Evolutionary conservation across 2,113 vertebrate species (phyloP).

Genomic region (Syngnathus scovelli): DNA sequence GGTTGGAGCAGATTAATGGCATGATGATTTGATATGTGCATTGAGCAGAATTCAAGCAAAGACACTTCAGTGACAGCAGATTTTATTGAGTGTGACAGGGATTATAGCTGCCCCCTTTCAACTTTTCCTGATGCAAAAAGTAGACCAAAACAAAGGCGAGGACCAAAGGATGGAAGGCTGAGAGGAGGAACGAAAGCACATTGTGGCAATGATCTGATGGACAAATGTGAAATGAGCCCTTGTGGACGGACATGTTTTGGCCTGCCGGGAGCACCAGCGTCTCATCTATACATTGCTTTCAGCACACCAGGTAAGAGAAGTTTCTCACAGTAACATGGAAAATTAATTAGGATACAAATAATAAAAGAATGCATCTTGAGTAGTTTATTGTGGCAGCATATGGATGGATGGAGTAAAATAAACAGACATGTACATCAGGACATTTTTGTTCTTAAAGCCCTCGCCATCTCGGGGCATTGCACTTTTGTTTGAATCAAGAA

Average conservation of each 20-base stretch:
- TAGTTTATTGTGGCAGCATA: constrained; percentile 42
- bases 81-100: constrained; percentile 69
- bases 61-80: constrained; percentile 58
- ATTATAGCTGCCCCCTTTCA: constrained; percentile 62
- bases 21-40: no score
- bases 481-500: constrained; percentile 29
- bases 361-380: constrained; percentile 39
- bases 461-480: constrained; percentile 19
- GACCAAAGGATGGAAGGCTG: neutral
- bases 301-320: no score
- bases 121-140: constrained; percentile 50
- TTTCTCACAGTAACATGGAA: constrained; percentile 16
- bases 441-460: constrained; percentile 16
- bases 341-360: constrained; percentile 43
- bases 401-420: constrained; percentile 22
- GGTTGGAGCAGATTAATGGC: no score
- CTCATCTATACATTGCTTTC: constrained; percentile 18
- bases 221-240: constrained; percentile 18
- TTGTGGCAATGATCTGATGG: constrained; percentile 36
- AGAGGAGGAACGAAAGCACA: constrained; percentile 22
- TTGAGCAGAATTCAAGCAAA: constrained; percentile 42
- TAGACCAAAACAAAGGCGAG: constrained; percentile 20
- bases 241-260: constrained; percentile 21
- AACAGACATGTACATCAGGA: constrained; percentile 35
- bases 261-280: constrained; percentile 35